Evolutionary conservation across 2,113 vertebrate genomes (phyloP), one percentile per base, ranked within the genome.

Genomic region (Noturus placidus): DNA sequence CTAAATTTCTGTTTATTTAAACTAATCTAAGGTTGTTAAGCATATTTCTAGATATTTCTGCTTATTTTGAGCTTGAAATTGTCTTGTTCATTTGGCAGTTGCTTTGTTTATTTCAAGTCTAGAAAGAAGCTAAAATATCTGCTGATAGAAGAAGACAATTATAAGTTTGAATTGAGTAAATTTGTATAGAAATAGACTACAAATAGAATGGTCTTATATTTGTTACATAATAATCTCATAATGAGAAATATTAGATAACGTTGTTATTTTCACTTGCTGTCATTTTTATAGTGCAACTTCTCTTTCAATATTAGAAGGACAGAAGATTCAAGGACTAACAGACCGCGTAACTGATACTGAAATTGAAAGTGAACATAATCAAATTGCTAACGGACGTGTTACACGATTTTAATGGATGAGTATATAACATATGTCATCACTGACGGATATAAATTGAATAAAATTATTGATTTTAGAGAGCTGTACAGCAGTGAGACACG

Each of bases 281-380:
- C 8, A 77, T 74, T 74, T 50, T 77, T 5, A 20, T 74, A 46
- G 4, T 46, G 27, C 9, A 76, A 27, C 22, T 13, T 76, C 4
- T 76, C 74, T n/a, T 50, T 46, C 57, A 20, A 25, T 69, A 79
- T 85, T 33, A 59, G 63, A 80, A 88, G 19, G 65, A 56, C 46
- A 81, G 27, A 84, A 52, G 42, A 52, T 20, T 52, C 19, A 30
- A 83, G 61, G n/a, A 83, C 35, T n/a, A 52, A 78, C 4, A 10
- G 20, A 19, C 22, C n/a, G 33, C n/a, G 38, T n/a, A 65, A 65
- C 7, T 46, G 15, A 46, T 83, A 30, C 3, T 27, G 5, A 42
- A 83, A 50, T 42, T 65, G 35, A 65, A 63, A 25, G 10, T 54
- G 10, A 46, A 25, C 13, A 9, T 76, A 52, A 52, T n/a, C 74